Percentiles rank a stretch among this genome's conserved stretches.
Evolutionary conservation across 2,888 invertebrate genomes (phyloP).

Genomic region (Micropterix aruncella): DNA sequence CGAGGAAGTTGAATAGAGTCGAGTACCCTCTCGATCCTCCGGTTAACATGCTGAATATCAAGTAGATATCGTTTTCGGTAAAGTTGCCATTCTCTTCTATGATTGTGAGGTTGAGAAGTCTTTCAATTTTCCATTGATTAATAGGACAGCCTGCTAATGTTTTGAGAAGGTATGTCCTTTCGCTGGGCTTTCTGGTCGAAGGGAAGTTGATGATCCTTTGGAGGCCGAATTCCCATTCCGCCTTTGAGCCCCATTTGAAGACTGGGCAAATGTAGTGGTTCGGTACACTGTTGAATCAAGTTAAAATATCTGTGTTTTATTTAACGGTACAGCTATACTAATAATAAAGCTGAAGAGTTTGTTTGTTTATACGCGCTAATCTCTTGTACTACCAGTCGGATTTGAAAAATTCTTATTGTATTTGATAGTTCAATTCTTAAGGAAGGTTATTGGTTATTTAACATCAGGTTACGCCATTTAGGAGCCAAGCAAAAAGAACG

Average conservation of each 20-base stretch:
- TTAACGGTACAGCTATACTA: no score
- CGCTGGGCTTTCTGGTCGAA: slow-evolving; percentile 51
- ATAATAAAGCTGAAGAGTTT: no score
- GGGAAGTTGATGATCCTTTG: slow-evolving; percentile 66
- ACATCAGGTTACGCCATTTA: no score
- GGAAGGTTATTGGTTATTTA: no score
- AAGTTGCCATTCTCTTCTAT: slow-evolving; percentile 57
- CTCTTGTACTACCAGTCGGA: no score
- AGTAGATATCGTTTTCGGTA: slow-evolving; percentile 58
- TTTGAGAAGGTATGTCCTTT: slow-evolving; percentile 63
- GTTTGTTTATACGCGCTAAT: no score
- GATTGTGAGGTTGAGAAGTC: slow-evolving; percentile 46
- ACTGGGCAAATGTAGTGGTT: slow-evolving; percentile 69
- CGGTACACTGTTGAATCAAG: slow-evolving; percentile 40
- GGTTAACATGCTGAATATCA: slow-evolving; percentile 62
- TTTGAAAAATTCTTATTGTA: no score
- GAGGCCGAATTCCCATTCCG: slow-evolving; percentile 74
- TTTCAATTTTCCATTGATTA: slow-evolving; percentile 52
- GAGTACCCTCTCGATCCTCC: slow-evolving; percentile 58
- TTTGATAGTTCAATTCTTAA: no score
- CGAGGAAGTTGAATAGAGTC: slow-evolving; percentile 55
- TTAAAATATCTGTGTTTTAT: slow-evolving; percentile 8
- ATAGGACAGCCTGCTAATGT: slow-evolving; percentile 67
- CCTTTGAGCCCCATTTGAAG: slow-evolving; percentile 65
- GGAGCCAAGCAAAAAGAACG: no score